Evolutionary conservation across 2,113 vertebrate species (phyloP), one percentile per base, ranked within the genome.

Genomic region (Sardina pilchardus): DNA sequence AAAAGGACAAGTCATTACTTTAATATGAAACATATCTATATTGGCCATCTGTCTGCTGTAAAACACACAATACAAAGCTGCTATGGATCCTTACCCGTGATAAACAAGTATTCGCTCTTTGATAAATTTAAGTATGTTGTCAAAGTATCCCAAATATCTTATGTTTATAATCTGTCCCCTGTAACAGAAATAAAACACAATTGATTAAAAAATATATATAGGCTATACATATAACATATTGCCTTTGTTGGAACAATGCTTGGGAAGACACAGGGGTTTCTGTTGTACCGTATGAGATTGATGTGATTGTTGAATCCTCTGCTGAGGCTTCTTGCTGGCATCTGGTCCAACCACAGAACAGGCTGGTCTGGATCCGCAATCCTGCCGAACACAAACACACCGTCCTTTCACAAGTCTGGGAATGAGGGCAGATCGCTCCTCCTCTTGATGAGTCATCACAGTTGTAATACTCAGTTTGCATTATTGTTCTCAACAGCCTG

Each of bases 251-350:
- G 63, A 26, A 63, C 21, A 63, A 21, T 24, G 6, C n/a, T 67
- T 30, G 30, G 9, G 16, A 12, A 36, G 30, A 16, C 26, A 67
- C 63, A 30, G 6, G 4, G 4, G 8, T 12, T 2, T 17, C 16
- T 19, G 4, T 10, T 59, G 59, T 89, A 99, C 97, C 98, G 97
- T 94, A 99, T 99, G 83, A 99, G 94, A 84, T 99, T 99, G 92
- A 99, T 99, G 89, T 99, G 98, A 90, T 99, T 99, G 94, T 99
- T 99, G 89, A 99, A 99, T 75, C 98, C 98, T 92, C 98, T 95
- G 88, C 97, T 98, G 24, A 99, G 97, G 84, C 97, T 99, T 85
- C 95, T 94, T 53, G 97, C 96, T 75, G 98, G 98, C 97, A 99
- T 99, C 93, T 99, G 98, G 90, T 99, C 98, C 86, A 99, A 93